Conservation (phyloP, 2,797 vertebrate genomes). For the Anguilla obscura region DNA sequence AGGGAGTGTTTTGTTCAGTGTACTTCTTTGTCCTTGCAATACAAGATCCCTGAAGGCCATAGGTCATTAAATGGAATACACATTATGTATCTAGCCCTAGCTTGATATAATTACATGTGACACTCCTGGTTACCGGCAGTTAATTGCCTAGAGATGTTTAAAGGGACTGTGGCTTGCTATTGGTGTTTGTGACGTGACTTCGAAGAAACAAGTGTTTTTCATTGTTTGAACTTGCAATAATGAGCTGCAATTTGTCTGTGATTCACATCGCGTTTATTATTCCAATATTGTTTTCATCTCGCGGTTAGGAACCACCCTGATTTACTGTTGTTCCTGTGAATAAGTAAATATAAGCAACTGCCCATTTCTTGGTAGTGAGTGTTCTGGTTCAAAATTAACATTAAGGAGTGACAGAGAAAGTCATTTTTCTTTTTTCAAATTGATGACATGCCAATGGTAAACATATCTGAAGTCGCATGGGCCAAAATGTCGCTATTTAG, state of each 20-base stretch:
- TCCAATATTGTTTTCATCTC: background rate
- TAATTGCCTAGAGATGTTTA: background rate
- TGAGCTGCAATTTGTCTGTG: background rate
- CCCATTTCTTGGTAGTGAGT: background rate
- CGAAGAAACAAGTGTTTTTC: background rate
- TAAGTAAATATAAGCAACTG: background rate
- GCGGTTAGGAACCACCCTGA: background rate
- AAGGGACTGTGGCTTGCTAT: background rate
- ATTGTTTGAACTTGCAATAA: background rate
- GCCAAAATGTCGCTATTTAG: too few species aligned
- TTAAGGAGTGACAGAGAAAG: background rate
- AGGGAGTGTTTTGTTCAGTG: background rate
- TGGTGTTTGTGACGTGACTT: background rate
- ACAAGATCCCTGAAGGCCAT: background rate
- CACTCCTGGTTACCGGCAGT: background rate
- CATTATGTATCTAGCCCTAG: background rate
- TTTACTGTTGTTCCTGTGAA: background rate
- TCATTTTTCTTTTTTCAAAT: background rate
- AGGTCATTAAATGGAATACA: background rate
- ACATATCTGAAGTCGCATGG: too few species aligned
- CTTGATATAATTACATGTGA: background rate
- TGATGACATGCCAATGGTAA: background rate
- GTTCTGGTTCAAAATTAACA: background rate
- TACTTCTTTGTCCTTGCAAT: background rate
- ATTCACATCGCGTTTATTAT: background rate